Base-by-base conservation (phyloP, 92 coral and sea anemone species). In the Zoanthus sociatus region DNA sequence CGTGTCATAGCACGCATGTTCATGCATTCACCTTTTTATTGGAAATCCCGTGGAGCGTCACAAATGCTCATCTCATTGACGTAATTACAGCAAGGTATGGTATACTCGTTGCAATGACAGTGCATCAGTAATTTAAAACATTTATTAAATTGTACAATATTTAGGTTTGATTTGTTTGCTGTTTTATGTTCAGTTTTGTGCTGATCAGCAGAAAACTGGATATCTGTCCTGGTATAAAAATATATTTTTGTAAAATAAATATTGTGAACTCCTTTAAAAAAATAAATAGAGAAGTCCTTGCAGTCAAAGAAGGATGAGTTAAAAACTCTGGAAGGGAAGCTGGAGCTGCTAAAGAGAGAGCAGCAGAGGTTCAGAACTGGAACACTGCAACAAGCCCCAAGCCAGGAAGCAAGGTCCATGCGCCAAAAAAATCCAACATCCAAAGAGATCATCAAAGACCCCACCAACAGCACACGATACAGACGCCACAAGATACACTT, bases 401-500 rank as follows among this genome's bases (percentile, higher is more conserved):
- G 37, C 72, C 72, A 67, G 42, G 44, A 67, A n/a, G 42, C 72
- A 67, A 67, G 72, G 21, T 67, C 72, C 72, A 67, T 20, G 72
- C 72, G 72, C 42, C 72, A 67, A 18, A 32, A 18, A 31, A 46
- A 73, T 37, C 55, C 67, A 26, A 32, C 72, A 53, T 50, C 81
- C 64, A 16, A 31, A 33, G 77, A 73, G 20, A 73, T 10, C 18
- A 73, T 73, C 18, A 16, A 42, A 73, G 51, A 33, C 53, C 26
- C 20, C 0, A 73, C 26, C 20, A 73, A 73, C 26, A 73, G 78
- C 78, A 73, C 78, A 73, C 32, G 61, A 47, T 76, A 76, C 46
- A 17, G 79, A 18, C 74, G 74, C 17, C 56, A 20, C 6, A 32
- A 44, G n/a, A 92, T 31, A 73, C 85, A 7, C 71, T 89, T 16